phyloP scores from a whole-genome alignment of 2,797 vertebrate genomes.

The Hypotaenidia okinawae region DNA sequence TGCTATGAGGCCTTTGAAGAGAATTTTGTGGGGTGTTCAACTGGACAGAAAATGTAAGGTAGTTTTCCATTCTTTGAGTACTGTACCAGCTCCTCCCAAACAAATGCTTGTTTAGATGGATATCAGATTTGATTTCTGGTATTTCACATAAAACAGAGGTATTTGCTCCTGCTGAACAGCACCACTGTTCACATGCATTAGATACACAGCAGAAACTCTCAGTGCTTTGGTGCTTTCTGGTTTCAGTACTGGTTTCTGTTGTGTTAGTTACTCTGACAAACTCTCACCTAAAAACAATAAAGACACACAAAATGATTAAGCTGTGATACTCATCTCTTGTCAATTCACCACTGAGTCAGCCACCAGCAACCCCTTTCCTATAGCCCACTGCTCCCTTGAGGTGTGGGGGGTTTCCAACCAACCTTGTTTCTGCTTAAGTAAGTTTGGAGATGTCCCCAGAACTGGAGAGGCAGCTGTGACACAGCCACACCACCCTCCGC shows the following conservation, averaged over 20 bases:
- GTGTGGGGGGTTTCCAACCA: neutral
- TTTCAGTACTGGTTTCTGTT: neutral
- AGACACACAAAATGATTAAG: neutral
- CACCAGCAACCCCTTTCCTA: neutral
- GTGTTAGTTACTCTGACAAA: neutral
- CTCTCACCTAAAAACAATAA: neutral
- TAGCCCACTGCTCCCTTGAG: neutral
- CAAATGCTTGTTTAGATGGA: neutral
- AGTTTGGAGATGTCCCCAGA: neutral
- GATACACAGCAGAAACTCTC: neutral
- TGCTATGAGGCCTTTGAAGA: neutral
- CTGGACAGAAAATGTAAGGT: neutral
- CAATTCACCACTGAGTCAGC: neutral
- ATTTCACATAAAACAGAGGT: neutral
- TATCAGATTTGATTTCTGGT: neutral
- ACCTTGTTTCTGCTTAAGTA: neutral
- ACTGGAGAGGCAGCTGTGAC: neutral
- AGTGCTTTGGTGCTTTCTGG: neutral
- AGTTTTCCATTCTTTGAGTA: neutral
- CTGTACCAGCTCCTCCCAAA: neutral
- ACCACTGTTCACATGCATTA: neutral
- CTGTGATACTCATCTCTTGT: neutral
- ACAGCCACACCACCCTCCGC: neutral
- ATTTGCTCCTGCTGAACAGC: neutral
- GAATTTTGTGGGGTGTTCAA: neutral